These are phyloP conservation scores for Chaetophractus vellerosus DNA, from an alignment of 2,797 vertebrate species.

Conservation along the genomic window DNA sequence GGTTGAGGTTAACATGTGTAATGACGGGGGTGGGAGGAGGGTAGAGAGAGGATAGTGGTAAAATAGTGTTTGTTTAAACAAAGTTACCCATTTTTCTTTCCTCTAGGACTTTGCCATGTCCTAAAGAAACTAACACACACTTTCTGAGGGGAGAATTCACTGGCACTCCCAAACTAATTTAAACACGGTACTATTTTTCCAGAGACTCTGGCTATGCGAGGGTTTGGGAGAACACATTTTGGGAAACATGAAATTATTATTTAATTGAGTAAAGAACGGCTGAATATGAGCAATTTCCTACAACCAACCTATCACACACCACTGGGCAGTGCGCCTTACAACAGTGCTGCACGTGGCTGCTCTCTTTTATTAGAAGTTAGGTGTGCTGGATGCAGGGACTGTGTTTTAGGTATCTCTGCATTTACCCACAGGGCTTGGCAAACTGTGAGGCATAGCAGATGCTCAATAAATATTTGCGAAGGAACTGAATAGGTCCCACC, in stretches of 20 bases:
- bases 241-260: neutral
- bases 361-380: fast-evolving
- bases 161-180: neutral
- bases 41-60: too few species aligned
- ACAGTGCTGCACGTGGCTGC: fast-evolving
- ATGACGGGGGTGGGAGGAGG: too few species aligned
- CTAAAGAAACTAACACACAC: neutral
- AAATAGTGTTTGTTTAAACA: neutral
- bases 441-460: neutral
- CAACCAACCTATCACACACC: fast-evolving
- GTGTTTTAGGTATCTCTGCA: fast-evolving
- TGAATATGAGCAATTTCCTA: neutral
- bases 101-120: neutral
- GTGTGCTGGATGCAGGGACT: fast-evolving
- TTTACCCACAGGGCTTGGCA: neutral
- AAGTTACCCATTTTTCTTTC: neutral
- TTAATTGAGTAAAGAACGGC: neutral
- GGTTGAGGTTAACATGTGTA: fast-evolving
- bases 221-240: neutral
- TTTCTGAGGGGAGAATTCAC: neutral
- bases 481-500: neutral
- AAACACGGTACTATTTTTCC: neutral
- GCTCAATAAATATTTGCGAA: neutral
- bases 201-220: neutral
- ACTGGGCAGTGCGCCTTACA: fast-evolving